Conservation (phyloP, 2,888 invertebrate genomes). For the Aproaerema taeniolella region DNA sequence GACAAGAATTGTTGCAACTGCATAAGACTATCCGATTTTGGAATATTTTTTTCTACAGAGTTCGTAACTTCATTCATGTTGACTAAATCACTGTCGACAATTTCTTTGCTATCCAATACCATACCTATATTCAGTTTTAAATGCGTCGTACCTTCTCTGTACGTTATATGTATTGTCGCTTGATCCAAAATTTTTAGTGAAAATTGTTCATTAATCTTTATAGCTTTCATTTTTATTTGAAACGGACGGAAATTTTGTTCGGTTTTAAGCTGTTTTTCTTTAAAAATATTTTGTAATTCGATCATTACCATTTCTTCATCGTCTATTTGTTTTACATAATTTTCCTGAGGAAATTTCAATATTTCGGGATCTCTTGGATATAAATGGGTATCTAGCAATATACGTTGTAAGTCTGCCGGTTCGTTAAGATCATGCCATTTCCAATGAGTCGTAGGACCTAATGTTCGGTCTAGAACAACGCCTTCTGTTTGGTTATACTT, state of each 20-base stretch:
- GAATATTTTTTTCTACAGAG: background rate
- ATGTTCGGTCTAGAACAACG: constrained; percentile 33
- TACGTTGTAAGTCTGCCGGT: constrained; percentile 37
- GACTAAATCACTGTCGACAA: constrained; percentile 36
- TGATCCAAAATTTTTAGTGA: constrained; percentile 44
- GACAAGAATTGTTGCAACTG: background rate
- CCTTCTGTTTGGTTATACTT: constrained; percentile 55
- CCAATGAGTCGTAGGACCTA: constrained; percentile 40
- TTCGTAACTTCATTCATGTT: constrained; percentile 28
- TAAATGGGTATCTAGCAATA: constrained; percentile 28
- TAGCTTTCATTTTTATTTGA: constrained; percentile 38
- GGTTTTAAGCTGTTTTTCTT: constrained; percentile 31
- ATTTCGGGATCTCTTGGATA: constrained; percentile 13
- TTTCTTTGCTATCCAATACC: constrained; percentile 54
- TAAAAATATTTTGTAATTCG: constrained; percentile 38
- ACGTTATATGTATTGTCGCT: constrained; percentile 37
- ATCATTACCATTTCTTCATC: constrained; percentile 31
- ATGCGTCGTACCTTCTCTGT: constrained; percentile 28
- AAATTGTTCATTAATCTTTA: constrained; percentile 47
- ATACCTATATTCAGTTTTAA: constrained; percentile 48
- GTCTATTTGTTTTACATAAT: background rate
- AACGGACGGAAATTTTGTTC: constrained; percentile 37
- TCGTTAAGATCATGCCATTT: constrained; percentile 53
- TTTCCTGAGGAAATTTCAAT: constrained; percentile 6
- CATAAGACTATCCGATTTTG: background rate